Evolutionary conservation across 1,140 invertebrate species (phyloP).

Genomic region (Leptonema lineaticorne): DNA sequence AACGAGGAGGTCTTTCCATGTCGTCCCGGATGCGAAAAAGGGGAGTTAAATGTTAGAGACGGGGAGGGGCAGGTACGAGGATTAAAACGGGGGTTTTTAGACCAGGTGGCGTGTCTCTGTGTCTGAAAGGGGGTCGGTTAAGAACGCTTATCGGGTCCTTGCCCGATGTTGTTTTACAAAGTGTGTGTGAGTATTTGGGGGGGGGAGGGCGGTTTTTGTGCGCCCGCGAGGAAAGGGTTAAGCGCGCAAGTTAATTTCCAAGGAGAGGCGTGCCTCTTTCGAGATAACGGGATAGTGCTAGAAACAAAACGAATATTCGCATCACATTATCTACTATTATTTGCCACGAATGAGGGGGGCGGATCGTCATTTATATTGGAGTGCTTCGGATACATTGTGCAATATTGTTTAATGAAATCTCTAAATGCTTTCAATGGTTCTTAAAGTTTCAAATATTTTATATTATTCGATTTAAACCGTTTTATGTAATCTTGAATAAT

Average conservation of each 20-base stretch:
- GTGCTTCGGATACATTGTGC: too few relatives aligned
- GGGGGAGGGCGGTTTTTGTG: too few relatives aligned
- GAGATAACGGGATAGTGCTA: background rate
- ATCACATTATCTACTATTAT: background rate
- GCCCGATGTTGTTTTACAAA: constrained; percentile 12
- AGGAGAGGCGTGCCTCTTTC: background rate
- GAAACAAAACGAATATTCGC: background rate
- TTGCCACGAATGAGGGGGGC: background rate
- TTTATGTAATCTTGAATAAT: too few relatives aligned
- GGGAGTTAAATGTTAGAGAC: background rate
- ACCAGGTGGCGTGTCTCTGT: constrained; percentile 5
- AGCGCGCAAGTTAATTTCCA: constrained; percentile 13
- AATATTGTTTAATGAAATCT: too few relatives aligned
- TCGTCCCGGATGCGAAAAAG: background rate
- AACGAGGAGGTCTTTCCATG: background rate
- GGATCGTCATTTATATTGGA: too few relatives aligned
- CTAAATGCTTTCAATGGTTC: too few relatives aligned
- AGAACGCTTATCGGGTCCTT: constrained; percentile 11
- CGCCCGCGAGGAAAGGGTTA: constrained; percentile 9
- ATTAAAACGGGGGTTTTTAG: background rate
- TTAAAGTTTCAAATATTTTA: too few relatives aligned
- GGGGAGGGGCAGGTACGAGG: background rate
- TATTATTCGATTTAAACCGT: too few relatives aligned
- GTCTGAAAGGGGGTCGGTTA: too few relatives aligned
- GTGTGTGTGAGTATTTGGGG: too few relatives aligned